Percentiles rank a stretch among this genome's conserved stretches.
Conservation (phyloP, 2,888 invertebrate species). For the Aquatica leii region DNA sequence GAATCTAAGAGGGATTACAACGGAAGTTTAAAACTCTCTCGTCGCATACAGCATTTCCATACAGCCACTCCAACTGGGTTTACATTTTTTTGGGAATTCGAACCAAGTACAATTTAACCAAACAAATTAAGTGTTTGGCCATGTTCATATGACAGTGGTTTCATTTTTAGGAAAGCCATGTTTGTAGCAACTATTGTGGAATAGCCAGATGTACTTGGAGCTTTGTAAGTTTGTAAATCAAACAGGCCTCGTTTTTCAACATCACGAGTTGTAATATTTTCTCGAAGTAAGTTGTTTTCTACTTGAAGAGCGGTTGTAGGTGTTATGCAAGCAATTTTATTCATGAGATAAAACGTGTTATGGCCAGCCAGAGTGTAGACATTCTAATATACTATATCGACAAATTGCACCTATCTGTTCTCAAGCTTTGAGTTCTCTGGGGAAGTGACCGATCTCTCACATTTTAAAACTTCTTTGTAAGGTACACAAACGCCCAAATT, state of each 20-base stretch:
- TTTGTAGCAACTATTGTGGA: neutral
- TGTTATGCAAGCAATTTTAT: too few relatives aligned
- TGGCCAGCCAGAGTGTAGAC: neutral
- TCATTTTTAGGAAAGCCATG: neutral
- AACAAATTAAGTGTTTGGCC: too few relatives aligned
- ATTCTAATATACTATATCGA: neutral
- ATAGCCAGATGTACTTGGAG: slow-evolving; percentile 2
- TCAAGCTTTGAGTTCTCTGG: neutral
- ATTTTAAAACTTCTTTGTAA: too few relatives aligned
- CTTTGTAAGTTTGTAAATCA: neutral
- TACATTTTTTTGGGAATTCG: neutral
- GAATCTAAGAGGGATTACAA: slow-evolving; percentile 3
- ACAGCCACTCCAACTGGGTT: neutral
- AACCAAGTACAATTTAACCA: neutral
- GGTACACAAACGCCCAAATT: neutral
- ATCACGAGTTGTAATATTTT: neutral
- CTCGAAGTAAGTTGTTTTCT: neutral
- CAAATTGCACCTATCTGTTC: neutral
- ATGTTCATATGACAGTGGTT: neutral
- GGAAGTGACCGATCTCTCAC: neutral
- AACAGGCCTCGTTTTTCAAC: neutral
- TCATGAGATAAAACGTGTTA: neutral
- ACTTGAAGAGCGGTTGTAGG: too few relatives aligned
- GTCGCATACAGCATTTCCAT: neutral
- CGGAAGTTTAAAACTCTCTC: slow-evolving; percentile 5